phyloP scores from a whole-genome alignment of 2,113 vertebrate species.

The Hemiprocne comata region DNA sequence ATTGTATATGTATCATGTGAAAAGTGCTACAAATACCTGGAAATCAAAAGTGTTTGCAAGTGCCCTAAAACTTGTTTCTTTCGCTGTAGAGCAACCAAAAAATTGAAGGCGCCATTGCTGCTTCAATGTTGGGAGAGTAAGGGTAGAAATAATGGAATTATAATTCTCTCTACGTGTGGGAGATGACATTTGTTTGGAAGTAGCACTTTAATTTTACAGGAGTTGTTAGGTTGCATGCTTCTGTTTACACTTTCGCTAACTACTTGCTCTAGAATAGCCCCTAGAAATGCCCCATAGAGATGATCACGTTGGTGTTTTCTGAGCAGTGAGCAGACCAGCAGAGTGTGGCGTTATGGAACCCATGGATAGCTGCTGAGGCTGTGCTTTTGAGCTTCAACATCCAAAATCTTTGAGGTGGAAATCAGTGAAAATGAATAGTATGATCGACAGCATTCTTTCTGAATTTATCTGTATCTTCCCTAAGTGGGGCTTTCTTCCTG shows the following conservation, averaged over 20 bases:
- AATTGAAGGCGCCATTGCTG: background rate
- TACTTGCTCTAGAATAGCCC: conserved; percentile 35
- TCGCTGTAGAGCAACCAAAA: background rate
- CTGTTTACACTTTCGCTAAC: conserved; percentile 51
- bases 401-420: conserved; percentile 57
- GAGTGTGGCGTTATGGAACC: background rate
- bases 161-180: background rate
- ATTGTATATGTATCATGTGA: background rate
- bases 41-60: background rate
- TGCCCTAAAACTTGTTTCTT: background rate
- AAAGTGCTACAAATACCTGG: background rate
- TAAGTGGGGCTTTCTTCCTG: conserved; percentile 26
- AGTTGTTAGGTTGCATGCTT: background rate
- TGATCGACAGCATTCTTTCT: conserved; percentile 41
- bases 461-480: background rate
- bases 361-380: conserved; percentile 11
- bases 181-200: background rate
- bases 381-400: conserved; percentile 9
- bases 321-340: background rate
- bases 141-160: background rate
- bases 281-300: conserved; percentile 18
- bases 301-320: background rate
- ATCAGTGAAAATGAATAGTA: conserved; percentile 36
- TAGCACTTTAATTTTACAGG: conserved; percentile 9
- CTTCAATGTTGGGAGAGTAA: background rate